Evolutionary conservation across 2,113 vertebrate species (phyloP), one percentile per base, ranked within the genome.

Genomic region (Baryphthengus martii): DNA sequence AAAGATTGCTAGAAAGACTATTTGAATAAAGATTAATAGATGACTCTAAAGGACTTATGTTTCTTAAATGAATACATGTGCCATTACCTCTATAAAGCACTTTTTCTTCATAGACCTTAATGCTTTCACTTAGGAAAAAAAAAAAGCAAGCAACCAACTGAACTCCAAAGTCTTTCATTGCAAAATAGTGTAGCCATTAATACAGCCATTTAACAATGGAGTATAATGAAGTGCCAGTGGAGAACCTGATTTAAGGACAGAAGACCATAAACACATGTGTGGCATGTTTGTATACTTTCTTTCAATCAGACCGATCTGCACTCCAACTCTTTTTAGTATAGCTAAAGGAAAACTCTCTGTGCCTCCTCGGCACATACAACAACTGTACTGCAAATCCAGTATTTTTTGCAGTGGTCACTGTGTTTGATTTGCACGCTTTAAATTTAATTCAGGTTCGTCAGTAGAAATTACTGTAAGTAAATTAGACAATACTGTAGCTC

Each of bases 231-330:
- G 81, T 75, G 82, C 66, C 53, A 55, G 40, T 31, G 49, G 44
- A 93, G 66, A 89, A 82, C 62, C 58, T 58, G 40, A 86, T 55
- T 86, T 88, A 76, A 86, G 62, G 62, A 83, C 85, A 95, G 82
- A 94, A 88, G 75, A 85, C 26, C 75, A 71, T 79, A 93, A 94
- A 85, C 82, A 84, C 63, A 88, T 25, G 50, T 61, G 66, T 79
- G 59, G 56, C 90, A 13, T 63, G 86, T 92, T 88, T 94, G 75
- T 88, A 13, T 23, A 66, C 65, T 78, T 91, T 73, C 71, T 83
- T 86, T 63, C 47, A 75, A 42, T 59, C 35, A 89, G 68, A 77
- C 24, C 68, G 89, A 87, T 95, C 87, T 95, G 84, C 44, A 50
- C 37, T 81, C 86, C 90, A 95, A 80, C 18, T 87, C 86, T 50